These are phyloP conservation scores for Antrozous pallidus DNA, from an alignment of 2,797 vertebrate species.

Conservation along the genomic window DNA sequence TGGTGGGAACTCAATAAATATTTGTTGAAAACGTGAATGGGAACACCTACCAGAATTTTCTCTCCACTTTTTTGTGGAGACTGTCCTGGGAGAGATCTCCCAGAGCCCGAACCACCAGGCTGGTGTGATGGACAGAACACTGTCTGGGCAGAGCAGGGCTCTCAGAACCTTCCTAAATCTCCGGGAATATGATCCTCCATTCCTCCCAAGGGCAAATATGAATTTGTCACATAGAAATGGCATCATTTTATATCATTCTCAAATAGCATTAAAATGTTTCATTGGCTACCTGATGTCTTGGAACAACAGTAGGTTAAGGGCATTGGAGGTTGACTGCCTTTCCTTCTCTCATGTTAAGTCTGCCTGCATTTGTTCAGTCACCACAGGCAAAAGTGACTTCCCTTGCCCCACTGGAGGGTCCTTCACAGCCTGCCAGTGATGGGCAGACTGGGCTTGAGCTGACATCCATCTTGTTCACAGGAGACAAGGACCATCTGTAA, in stretches of 20 bases:
- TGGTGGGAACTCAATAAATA: not conserved
- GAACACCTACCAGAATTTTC: not conserved
- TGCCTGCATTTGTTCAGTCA: not conserved
- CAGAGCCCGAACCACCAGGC: no score
- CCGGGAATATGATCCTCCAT: not conserved
- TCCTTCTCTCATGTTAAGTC: not conserved
- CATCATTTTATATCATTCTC: not conserved
- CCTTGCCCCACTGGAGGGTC: not conserved
- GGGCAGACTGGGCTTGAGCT: not conserved
- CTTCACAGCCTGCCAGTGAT: not conserved
- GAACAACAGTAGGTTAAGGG: slow-evolving; percentile 5
- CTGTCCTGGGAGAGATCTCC: not conserved
- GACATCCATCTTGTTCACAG: not conserved
- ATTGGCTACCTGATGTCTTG: not conserved
- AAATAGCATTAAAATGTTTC: slow-evolving; percentile 3
- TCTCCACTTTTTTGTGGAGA: not conserved
- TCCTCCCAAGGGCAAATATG: not conserved
- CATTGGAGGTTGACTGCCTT: not conserved
- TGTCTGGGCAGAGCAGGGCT: not conserved
- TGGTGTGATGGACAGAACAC: not conserved
- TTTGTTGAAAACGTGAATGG: not conserved
- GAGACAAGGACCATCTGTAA: not conserved
- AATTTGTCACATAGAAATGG: not conserved
- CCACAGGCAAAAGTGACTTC: not conserved
- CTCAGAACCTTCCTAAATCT: not conserved